These are phyloP conservation scores for Rousettus madagascariensis DNA, from an alignment of 2,797 vertebrate genomes.

Conservation along the genomic window DNA sequence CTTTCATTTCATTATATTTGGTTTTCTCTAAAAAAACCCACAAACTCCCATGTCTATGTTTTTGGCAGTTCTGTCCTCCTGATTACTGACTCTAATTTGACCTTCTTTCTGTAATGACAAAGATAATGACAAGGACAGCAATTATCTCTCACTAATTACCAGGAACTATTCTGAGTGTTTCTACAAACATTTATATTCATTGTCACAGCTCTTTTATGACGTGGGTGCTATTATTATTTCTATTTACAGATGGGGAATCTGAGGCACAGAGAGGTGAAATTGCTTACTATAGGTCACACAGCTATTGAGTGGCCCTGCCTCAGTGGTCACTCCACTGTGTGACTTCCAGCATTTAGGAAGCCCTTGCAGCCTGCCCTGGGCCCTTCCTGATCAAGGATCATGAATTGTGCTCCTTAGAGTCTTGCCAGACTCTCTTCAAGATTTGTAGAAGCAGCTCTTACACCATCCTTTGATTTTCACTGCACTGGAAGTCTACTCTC, in stretches of 20 bases:
- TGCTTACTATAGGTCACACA: neutral
- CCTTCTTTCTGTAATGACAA: neutral
- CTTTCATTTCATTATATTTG: neutral
- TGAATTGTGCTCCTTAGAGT: neutral
- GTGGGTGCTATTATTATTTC: neutral
- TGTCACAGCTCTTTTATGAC: neutral
- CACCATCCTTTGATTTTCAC: neutral
- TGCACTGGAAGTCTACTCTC: neutral
- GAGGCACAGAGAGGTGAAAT: neutral
- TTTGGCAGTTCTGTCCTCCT: neutral
- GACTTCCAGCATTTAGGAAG: neutral
- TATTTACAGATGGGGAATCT: neutral
- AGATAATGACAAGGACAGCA: neutral
- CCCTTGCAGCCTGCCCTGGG: neutral
- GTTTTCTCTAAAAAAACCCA: neutral
- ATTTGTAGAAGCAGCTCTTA: neutral
- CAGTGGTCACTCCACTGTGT: neutral
- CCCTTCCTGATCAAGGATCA: neutral
- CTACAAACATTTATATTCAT: neutral
- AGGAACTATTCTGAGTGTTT: neutral
- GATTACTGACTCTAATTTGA: neutral
- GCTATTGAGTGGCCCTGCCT: neutral
- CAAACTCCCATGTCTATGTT: neutral
- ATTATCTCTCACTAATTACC: neutral
- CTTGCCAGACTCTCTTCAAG: neutral